A percentile compares a stretch with the other conserved stretches of the same genome.
phyloP scores from a whole-genome alignment of 2,797 vertebrate species.

The Steatocranus sp. region DNA sequence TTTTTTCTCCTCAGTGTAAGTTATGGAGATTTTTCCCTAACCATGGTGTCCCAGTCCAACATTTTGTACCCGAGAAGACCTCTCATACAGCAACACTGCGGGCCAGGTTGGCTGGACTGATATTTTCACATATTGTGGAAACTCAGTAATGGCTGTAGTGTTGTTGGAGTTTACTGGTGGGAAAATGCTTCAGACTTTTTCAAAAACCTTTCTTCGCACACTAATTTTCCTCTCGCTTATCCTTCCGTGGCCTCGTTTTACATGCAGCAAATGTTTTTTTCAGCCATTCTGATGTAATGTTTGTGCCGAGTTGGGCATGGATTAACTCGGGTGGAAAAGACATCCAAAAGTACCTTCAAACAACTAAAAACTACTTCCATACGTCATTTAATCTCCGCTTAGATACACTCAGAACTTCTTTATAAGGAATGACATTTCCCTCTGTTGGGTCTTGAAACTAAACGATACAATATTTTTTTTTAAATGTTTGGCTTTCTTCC shows the following conservation, averaged over 20 bases:
- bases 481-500: background rate
- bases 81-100: background rate
- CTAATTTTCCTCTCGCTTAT: background rate
- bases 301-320: background rate
- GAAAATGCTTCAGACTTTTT: background rate
- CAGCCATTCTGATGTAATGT: background rate
- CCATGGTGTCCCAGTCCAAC: background rate
- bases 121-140: background rate
- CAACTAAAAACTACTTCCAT: background rate
- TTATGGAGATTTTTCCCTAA: rapidly evolving
- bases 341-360: background rate
- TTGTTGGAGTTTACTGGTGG: background rate
- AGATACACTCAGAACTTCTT: background rate
- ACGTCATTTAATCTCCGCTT: background rate
- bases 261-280: background rate
- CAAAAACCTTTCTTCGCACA: background rate
- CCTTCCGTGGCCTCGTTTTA: background rate
- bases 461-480: background rate
- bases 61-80: background rate
- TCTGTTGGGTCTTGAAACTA: background rate
- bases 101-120: background rate
- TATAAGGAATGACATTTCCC: background rate
- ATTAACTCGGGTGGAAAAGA: background rate
- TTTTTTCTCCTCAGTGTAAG: background rate
- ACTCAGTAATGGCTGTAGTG: background rate